These are phyloP conservation scores for Orius insidiosus DNA, from an alignment of 1,140 invertebrate species.

Conservation along the genomic window DNA sequence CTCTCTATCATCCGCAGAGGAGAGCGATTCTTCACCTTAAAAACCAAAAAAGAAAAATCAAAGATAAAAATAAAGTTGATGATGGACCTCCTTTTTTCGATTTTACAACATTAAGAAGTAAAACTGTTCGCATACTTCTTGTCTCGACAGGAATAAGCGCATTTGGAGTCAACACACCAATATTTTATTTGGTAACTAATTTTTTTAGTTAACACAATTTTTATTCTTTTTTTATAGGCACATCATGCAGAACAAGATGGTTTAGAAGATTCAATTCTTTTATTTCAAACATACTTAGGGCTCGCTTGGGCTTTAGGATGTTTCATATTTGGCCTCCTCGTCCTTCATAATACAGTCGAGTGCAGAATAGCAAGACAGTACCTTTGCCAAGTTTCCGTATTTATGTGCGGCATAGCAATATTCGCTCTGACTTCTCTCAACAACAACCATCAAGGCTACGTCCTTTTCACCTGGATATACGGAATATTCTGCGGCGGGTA, in stretches of 20 bases:
- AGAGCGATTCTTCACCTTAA: constrained; percentile 78
- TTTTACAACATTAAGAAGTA: constrained; percentile 63
- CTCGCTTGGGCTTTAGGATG: constrained; percentile 68
- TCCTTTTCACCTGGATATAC: constrained; percentile 70
- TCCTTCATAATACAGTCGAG: constrained; percentile 64
- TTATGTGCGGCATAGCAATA: constrained; percentile 61
- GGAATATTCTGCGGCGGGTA: constrained; percentile 67
- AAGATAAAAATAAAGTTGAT: constrained; percentile 52
- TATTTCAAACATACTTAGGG: constrained; percentile 63
- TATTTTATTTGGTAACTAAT: constrained; percentile 55
- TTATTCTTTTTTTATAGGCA: constrained; percentile 28
- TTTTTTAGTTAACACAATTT: not conserved
- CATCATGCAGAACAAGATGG: constrained; percentile 59
- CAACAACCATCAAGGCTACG: constrained; percentile 53
- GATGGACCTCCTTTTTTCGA: constrained; percentile 72
- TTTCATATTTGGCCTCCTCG: constrained; percentile 58
- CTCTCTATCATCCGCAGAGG: constrained; percentile 74
- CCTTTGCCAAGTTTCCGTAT: constrained; percentile 52
- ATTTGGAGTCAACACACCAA: constrained; percentile 71
- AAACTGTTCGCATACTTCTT: constrained; percentile 66
- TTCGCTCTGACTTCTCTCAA: constrained; percentile 67
- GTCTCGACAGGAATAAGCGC: constrained; percentile 55
- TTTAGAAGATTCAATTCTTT: constrained; percentile 44
- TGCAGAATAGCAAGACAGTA: constrained; percentile 74
- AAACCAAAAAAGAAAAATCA: constrained; percentile 71